phyloP scores from a whole-genome alignment of 2,888 invertebrate species.

The Cecidostiba fungosa region DNA sequence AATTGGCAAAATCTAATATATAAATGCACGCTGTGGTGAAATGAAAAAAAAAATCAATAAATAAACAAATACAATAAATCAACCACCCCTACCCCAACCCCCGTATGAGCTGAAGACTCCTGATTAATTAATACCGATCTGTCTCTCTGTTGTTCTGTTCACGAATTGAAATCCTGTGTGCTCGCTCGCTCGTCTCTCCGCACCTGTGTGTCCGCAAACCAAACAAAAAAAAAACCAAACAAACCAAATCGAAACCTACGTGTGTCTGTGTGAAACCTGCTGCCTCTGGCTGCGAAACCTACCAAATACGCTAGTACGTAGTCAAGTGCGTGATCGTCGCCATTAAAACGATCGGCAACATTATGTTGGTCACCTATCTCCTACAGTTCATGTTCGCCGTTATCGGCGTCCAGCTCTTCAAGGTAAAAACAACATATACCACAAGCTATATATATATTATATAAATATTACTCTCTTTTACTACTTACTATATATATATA shows the following conservation, averaged over 20 bases:
- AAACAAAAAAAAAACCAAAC: conserved; percentile 38
- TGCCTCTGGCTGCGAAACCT: conserved; percentile 69
- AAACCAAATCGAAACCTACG: conserved; percentile 65
- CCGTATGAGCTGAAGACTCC: neutral
- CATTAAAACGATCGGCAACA: conserved; percentile 99
- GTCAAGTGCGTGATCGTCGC: conserved; percentile 99
- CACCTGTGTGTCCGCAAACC: conserved; percentile 58
- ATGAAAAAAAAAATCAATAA: too few relatives aligned
- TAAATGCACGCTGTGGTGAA: conserved; percentile 7
- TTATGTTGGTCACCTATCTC: conserved; percentile 99
- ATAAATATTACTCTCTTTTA: conserved; percentile 55
- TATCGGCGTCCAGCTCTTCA: conserved; percentile 99
- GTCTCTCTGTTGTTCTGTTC: conserved; percentile 59
- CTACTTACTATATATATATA: conserved; percentile 20
- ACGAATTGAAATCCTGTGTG: conserved; percentile 61
- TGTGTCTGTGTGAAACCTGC: conserved; percentile 69
- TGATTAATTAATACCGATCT: conserved; percentile 54
- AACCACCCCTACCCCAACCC: neutral
- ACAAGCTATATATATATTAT: conserved; percentile 39
- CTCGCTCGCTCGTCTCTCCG: conserved; percentile 64
- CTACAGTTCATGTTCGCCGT: conserved; percentile 99
- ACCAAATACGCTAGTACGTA: conserved; percentile 89
- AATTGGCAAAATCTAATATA: neutral
- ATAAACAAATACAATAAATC: neutral
- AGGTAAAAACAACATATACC: conserved; percentile 85